Percentiles rank a stretch among this genome's conserved stretches.
Conservation (phyloP, 2,888 invertebrate species). For the Harpalus rubripes region DNA sequence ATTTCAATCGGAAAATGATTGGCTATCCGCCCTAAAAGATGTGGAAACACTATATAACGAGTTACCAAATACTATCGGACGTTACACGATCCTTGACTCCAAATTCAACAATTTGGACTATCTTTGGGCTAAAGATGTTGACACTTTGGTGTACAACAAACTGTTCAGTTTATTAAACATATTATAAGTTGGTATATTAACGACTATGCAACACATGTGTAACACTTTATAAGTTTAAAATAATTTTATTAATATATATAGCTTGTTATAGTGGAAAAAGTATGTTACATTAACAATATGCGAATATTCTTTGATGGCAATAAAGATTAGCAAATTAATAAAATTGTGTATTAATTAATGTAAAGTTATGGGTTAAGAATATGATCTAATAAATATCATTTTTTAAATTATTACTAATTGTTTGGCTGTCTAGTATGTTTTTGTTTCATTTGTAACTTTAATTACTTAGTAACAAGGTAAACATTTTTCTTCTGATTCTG, state of each 20-base stretch:
- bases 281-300: background rate
- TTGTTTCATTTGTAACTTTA: no score
- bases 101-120: conserved; percentile 33
- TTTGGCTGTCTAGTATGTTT: no score
- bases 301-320: background rate
- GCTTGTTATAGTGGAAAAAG: background rate
- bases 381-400: no score
- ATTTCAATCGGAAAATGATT: conserved; percentile 78
- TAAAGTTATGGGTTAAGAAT: no score
- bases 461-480: no score
- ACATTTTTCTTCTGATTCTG: no score
- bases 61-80: background rate
- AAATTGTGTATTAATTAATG: no score
- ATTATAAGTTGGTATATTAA: no score
- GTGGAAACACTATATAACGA: background rate
- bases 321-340: background rate
- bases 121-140: conserved; percentile 23
- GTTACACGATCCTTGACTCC: background rate
- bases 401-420: no score
- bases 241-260: background rate
- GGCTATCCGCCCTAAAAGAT: background rate
- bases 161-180: conserved; percentile 13
- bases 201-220: no score
- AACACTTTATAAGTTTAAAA: background rate
- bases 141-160: conserved; percentile 22